Conservation (phyloP, 2,888 invertebrate species). For the Mesochorus sp. region DNA sequence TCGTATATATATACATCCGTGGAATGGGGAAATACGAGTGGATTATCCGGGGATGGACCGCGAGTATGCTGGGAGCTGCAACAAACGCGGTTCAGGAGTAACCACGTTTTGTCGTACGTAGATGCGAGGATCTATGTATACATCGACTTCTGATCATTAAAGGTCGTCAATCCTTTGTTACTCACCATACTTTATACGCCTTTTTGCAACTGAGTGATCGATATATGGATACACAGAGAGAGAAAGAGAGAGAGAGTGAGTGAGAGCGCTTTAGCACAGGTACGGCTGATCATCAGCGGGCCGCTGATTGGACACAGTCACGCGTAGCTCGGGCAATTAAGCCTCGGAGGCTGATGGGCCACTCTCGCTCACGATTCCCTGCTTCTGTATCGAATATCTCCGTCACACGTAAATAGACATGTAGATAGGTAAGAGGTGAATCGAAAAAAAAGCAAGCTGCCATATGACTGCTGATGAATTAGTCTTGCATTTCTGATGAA, state of each 20-base stretch:
- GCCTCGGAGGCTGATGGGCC: constrained; percentile 52
- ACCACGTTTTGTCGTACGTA: constrained; percentile 22
- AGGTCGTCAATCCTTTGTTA: constrained; percentile 14
- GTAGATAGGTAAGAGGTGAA: neutral
- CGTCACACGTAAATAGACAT: neutral
- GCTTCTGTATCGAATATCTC: constrained; percentile 12
- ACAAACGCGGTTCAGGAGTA: constrained; percentile 7
- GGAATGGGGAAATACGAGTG: constrained; percentile 32
- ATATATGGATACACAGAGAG: neutral
- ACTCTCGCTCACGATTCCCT: constrained; percentile 22
- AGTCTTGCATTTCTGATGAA: too few species aligned
- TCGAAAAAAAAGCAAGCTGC: neutral
- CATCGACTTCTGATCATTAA: neutral
- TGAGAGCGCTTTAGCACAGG: constrained; percentile 19
- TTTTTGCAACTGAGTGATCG: neutral
- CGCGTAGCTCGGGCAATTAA: constrained; percentile 66
- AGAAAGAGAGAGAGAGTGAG: neutral
- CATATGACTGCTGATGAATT: neutral
- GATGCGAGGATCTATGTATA: neutral
- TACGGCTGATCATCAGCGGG: constrained; percentile 60
- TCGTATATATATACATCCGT: constrained; percentile 2
- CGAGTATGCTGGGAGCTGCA: constrained; percentile 40
- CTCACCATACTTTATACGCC: neutral
- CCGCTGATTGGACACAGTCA: constrained; percentile 68
- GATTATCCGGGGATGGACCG: constrained; percentile 53